A percentile compares a stretch with the other conserved stretches of the same genome.
These are phyloP conservation scores for Myiothlypis coronata DNA, from an alignment of 2,797 vertebrate species.

Conservation along the genomic window DNA sequence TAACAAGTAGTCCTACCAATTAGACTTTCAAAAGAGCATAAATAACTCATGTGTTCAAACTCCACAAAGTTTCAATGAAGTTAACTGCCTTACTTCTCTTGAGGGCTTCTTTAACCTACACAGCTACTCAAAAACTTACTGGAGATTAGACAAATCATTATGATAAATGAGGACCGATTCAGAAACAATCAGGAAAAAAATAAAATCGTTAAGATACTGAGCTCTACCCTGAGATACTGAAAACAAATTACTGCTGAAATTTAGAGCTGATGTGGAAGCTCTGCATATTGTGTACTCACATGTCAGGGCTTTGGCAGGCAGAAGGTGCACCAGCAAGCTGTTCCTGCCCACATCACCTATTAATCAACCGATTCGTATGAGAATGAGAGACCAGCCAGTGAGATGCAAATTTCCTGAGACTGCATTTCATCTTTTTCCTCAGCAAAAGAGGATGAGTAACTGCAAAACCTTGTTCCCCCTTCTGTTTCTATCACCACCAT, in stretches of 20 bases:
- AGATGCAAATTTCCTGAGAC: constrained; percentile 33
- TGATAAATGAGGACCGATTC: background rate
- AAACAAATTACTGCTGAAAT: background rate
- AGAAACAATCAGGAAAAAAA: background rate
- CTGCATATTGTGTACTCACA: background rate
- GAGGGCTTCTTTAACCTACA: background rate
- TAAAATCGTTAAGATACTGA: background rate
- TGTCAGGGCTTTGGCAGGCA: background rate
- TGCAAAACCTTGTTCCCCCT: background rate
- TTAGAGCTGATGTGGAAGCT: background rate
- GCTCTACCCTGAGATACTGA: background rate
- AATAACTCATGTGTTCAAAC: background rate
- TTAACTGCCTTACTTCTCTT: background rate
- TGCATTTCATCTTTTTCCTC: constrained; percentile 42
- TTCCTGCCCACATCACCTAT: background rate
- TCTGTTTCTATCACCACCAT: background rate
- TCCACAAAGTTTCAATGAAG: background rate
- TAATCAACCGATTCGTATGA: background rate
- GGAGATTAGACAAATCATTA: background rate
- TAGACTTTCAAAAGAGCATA: constrained; percentile 31
- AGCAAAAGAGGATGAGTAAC: background rate
- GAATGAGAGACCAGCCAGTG: background rate
- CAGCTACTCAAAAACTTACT: background rate
- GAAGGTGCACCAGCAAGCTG: constrained; percentile 6
- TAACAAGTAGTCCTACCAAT: background rate